Evolutionary conservation across 2,797 vertebrate species (phyloP), one percentile per base, ranked within the genome.

Genomic region (Sphenodon punctatus): DNA sequence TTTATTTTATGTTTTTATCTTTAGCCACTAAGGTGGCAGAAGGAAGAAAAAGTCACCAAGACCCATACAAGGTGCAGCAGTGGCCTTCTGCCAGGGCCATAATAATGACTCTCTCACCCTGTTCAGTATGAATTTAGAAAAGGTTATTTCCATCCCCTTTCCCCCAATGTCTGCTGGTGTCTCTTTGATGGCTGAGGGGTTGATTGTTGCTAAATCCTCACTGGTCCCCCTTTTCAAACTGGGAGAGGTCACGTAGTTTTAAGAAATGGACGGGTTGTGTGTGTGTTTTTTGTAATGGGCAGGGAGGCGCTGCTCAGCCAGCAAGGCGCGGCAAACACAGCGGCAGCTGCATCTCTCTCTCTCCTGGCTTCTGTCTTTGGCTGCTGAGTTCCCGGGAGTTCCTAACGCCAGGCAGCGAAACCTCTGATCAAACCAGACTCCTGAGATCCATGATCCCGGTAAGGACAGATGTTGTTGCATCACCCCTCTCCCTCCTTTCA

Each of bases 381-480:
- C 46, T 4, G 67, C 20, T 51, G 20, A 51, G n/a, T 14, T 32
- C 41, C 16, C 16, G 59, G 51, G 74, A 73, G 80, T 27, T n/a
- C 55, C 19, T 13, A 10, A 19, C 6, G 55, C 20, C 32, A 13
- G 30, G 53, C 53, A 45, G 38, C 25, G 69, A n/a, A n/a, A n/a
- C 7, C n/a, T 11, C 25, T 49, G 8, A 14, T 9, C 49, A 2
- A 53, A 30, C 30, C 67, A 30, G 13, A 38, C 39, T 17, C 32
- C 65, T 42, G n/a, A 82, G 34, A 55, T 10, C 4, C 27, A 1
- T 17, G 36, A 38, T 2, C 22, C 25, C 15, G 89, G 90, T 92
- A 84, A 87, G 74, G 34, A 75, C 34, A 39, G 51, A 12, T 12
- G 13, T 48, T 7, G 6, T n/a, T n/a, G n/a, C n/a, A n/a, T n/a